phyloP scores from a whole-genome alignment of 1,140 invertebrate species.

The Palaemon carinicauda region DNA sequence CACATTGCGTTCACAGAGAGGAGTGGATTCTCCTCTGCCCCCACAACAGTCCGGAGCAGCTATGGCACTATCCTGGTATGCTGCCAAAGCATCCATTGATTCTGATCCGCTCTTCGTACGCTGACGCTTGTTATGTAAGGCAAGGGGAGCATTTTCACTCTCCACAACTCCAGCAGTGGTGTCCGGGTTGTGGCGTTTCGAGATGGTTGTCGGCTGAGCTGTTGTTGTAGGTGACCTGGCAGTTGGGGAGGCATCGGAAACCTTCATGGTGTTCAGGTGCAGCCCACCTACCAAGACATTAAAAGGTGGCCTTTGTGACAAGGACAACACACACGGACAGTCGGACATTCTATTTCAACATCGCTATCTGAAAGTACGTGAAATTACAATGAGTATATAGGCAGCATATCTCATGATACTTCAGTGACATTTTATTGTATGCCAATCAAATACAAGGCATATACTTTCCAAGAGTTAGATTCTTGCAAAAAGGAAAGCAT shows the following conservation, averaged over 20 bases:
- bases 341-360: too few relatives aligned
- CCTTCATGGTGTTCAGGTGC: too few relatives aligned
- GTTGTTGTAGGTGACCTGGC: not conserved
- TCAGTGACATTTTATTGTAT: too few relatives aligned
- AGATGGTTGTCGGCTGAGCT: constrained; percentile 23
- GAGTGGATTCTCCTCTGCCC: constrained; percentile 34
- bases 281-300: too few relatives aligned
- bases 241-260: not conserved
- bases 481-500: too few relatives aligned
- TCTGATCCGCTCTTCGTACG: constrained; percentile 51
- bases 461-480: too few relatives aligned
- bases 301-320: too few relatives aligned
- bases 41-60: constrained; percentile 23
- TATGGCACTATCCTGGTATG: constrained; percentile 33
- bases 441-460: too few relatives aligned
- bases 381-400: too few relatives aligned
- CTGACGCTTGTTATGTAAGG: constrained; percentile 41
- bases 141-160: constrained; percentile 39
- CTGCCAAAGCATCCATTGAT: constrained; percentile 20
- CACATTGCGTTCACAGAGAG: constrained; percentile 47
- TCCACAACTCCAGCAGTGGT: constrained; percentile 26
- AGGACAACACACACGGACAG: too few relatives aligned
- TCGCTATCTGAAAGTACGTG: too few relatives aligned
- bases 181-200: constrained; percentile 44
- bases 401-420: too few relatives aligned